These are phyloP conservation scores for Mellilla xanthometata DNA, from an alignment of 2,888 invertebrate species.

Conservation along the genomic window DNA sequence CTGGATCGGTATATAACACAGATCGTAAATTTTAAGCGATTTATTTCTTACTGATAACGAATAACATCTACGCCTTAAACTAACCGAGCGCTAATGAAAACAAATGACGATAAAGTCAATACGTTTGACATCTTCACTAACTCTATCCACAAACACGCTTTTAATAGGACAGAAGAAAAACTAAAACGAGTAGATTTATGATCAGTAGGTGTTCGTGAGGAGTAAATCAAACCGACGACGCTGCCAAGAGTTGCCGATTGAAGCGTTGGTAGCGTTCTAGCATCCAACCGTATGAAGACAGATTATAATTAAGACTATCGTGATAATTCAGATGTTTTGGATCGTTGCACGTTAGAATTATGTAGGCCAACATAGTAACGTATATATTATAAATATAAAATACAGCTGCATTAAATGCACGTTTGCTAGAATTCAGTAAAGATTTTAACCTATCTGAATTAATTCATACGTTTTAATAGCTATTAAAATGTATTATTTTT, in stretches of 20 bases:
- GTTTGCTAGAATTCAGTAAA: too few species aligned
- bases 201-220: constrained; percentile 62
- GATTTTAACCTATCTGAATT: too few species aligned
- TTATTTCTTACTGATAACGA: too few species aligned
- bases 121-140: neutral
- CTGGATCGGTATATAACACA: too few species aligned
- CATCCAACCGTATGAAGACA: constrained; percentile 52
- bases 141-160: constrained; percentile 7
- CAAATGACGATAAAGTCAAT: constrained; percentile 8
- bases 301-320: constrained; percentile 47
- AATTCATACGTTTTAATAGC: too few species aligned
- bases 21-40: too few species aligned
- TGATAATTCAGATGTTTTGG: constrained; percentile 53
- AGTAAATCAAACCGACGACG: constrained; percentile 69
- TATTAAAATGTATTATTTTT: too few species aligned
- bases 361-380: too few species aligned
- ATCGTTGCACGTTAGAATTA: neutral
- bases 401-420: too few species aligned
- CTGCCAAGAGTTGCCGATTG: constrained; percentile 69
- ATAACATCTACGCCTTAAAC: too few species aligned
- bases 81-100: neutral
- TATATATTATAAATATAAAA: too few species aligned
- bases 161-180: constrained; percentile 30
- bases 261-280: constrained; percentile 64
- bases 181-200: constrained; percentile 49